Conservation (phyloP, 1,140 invertebrate species). For the Radopholus similis region DNA sequence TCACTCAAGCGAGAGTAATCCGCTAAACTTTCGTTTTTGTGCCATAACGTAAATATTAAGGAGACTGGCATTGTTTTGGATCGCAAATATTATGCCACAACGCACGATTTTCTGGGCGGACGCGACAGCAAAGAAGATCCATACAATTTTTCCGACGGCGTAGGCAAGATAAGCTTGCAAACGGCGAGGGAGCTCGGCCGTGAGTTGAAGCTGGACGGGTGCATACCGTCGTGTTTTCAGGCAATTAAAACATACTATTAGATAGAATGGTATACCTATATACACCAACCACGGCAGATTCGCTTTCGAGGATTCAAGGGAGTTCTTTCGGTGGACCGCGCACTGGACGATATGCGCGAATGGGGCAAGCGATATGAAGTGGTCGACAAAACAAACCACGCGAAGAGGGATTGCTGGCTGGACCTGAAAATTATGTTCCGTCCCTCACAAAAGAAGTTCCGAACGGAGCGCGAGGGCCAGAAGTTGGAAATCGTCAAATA, state of each 20-base stretch:
- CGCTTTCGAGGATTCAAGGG: slow-evolving; percentile 45
- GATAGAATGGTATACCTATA: background rate
- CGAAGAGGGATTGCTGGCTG: slow-evolving; percentile 28
- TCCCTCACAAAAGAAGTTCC: slow-evolving; percentile 42
- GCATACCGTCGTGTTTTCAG: slow-evolving; percentile 42
- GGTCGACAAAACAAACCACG: slow-evolving; percentile 13
- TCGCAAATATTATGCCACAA: slow-evolving; percentile 16
- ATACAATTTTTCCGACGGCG: slow-evolving; percentile 46
- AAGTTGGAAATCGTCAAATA: slow-evolving; percentile 60
- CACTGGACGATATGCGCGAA: slow-evolving; percentile 28
- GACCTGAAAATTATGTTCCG: slow-evolving; percentile 35
- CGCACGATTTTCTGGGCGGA: slow-evolving; percentile 32
- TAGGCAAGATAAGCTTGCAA: slow-evolving; percentile 34
- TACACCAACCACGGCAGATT: slow-evolving; percentile 3
- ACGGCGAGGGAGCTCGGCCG: slow-evolving; percentile 34
- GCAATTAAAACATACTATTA: background rate
- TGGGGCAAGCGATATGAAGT: slow-evolving; percentile 38
- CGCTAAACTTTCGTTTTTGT: background rate
- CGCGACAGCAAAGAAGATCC: slow-evolving; percentile 30
- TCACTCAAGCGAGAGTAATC: slow-evolving; percentile 43
- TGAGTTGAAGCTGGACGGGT: slow-evolving; percentile 27
- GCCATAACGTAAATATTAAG: slow-evolving; percentile 16
- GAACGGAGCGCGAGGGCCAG: slow-evolving; percentile 12
- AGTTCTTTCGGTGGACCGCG: slow-evolving; percentile 33
- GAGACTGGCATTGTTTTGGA: slow-evolving; percentile 31